Evolutionary conservation across 1,140 invertebrate species (phyloP), one percentile per base, ranked within the genome.

Genomic region (Lordiphosa mommai): DNA sequence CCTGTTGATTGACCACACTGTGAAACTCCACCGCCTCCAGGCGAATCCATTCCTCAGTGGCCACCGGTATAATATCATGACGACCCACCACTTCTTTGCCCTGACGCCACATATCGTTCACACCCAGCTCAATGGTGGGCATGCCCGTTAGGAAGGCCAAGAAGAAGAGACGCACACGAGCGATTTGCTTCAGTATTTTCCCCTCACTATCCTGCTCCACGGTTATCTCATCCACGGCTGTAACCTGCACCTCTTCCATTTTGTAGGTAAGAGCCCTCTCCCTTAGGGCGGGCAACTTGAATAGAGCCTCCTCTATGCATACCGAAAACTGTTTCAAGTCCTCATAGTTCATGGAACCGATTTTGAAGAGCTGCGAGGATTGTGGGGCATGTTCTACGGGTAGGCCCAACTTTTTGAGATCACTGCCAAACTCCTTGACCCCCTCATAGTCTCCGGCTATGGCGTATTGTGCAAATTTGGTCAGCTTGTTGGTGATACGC

Each of bases 11-110:
- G 5, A 99, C 95, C 88, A 96, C 97, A 30, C 94, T 94, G 90
- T 99, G 98, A 89, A 99, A 99, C 88, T 99, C 97, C 0, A 96
- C 92, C 14, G 94, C 93, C 90, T 99, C 98, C 3, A 99, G 92
- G 36, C 96, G 93, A 74, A 99, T 99, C 99, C 99, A 99, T 90
- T 99, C 97, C 90, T 99, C 99, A 0, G 99, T 99, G 51, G 97
- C 96, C 23, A 99, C 98, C 5, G 98, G 98, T 79, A 99, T 98
- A 85, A 99, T 99, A 89, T 99, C 99, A 89, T 99, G 97, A 10
- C 99, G 91, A 0, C 99, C 97, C 0, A 99, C 99, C 9, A 99
- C 97, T 92, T 99, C 99, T 90, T 97, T 97, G 5, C 99, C 99
- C 90, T 99, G 97, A 5, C 98, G 91, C 87, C 95, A 92, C 91